Evolutionary conservation across 2,888 invertebrate genomes (phyloP), one percentile per base, ranked within the genome.

Genomic region (Mechanitis mazaeus): DNA sequence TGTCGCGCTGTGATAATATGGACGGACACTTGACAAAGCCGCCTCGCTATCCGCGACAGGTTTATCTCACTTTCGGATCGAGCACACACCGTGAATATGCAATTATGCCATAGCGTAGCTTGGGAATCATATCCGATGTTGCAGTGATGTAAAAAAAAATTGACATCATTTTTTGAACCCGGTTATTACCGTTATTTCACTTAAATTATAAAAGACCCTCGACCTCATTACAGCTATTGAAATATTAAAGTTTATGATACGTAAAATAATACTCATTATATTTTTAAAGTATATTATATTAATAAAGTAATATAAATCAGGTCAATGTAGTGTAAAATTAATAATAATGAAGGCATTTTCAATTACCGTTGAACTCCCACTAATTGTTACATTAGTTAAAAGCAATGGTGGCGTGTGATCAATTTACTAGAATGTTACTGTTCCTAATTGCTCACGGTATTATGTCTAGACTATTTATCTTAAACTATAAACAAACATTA

Each of bases 1-100:
- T 87, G 85, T 89, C 85, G 80, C 82, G 75, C 72, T 61, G 69
- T 77, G 87, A 89, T 88, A 85, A 81, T 80, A 77, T 78, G 75
- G 84, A 84, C 77, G 81, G 81, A 83, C 83, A 81, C 78, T 78
- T 81, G 84, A 84, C 83, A 81, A 80, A 77, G 78, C 78, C 77
- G 75, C 73, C 74, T 69, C 75, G 69, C 69, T 74, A 74, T 76
- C 77, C 75, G 77, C 76, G 72, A 75, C 76, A 72, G 69, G 71
- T 76, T 77, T 74, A 76, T 76, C 72, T 79, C 76, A 80, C 79
- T 75, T 79, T 76, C 75, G 72, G 75, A 85, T 81, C 81, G 72
- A 73, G 68, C 73, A 74, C 75, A 79, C 77, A 78, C 80, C 70
- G 78, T 79, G 83, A 84, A 84, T 81, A 79, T 80, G 80, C 79